Evolutionary conservation across 2,113 vertebrate species (phyloP).

Genomic region (Salvelinus fontinalis): DNA sequence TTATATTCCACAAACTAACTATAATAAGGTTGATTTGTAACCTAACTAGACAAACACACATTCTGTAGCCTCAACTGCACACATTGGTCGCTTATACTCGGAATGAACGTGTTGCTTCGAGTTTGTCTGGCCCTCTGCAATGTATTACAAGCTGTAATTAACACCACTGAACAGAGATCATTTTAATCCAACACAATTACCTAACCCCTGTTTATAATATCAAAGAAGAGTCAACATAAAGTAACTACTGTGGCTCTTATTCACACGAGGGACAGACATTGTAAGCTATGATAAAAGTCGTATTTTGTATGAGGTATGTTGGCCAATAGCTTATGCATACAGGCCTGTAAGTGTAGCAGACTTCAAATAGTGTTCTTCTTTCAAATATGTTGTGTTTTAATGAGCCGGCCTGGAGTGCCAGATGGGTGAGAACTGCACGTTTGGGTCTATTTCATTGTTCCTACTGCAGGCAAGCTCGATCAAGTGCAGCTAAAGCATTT

Average conservation of each 20-base stretch:
- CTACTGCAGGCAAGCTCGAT: too few relatives aligned
- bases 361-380: too few relatives aligned
- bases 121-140: conserved; percentile 24
- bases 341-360: neutral
- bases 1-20: neutral
- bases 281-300: conserved; percentile 8
- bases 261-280: conserved; percentile 36
- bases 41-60: neutral
- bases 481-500: too few relatives aligned
- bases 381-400: too few relatives aligned
- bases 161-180: conserved; percentile 70
- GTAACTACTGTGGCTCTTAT: conserved; percentile 34
- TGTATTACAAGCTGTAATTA: conserved; percentile 67
- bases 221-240: conserved; percentile 35
- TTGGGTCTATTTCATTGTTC: too few relatives aligned
- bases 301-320: neutral
- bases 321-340: neutral
- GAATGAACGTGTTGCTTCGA: conserved; percentile 34
- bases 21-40: neutral
- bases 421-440: too few relatives aligned
- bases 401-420: too few relatives aligned
- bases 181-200: conserved; percentile 53
- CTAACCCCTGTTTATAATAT: conserved; percentile 62
- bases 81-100: neutral
- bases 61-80: neutral